Evolutionary conservation across 1,140 invertebrate genomes (phyloP), one percentile per base, ranked within the genome.

Genomic region (Trialeurodes vaporariorum): DNA sequence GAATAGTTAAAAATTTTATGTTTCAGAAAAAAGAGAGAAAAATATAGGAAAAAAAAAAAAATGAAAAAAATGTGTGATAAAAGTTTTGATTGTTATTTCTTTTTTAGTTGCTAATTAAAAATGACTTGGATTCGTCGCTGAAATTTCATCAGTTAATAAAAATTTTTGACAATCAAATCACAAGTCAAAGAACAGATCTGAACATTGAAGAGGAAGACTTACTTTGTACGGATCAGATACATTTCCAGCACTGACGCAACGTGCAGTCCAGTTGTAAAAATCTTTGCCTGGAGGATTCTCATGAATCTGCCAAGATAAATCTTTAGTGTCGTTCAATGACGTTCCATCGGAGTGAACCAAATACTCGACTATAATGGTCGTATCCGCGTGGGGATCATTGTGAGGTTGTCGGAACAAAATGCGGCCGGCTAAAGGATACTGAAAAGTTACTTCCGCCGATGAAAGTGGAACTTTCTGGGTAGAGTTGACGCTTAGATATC

Each of bases 331-430:
- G 75, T 94, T 93, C 49, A 89, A 79, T 69, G 84, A 85, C 27
- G 87, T 86, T 0, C 92, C 93, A 77, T 96, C 93, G 0, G 89
- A 87, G 77, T 96, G 93, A 27, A 94, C 84, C 64, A 98, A 82
- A 64, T 78, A 76, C 66, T 81, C 79, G 59, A 84, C 78, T n/a
- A 85, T 61, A 21, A 91, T 83, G 1, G 84, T 87, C 17, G 94
- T 97, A 73, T 96, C 94, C 67, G 86, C 84, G 80, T 86, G 86
- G 0, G 88, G 87, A 74, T 90, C 83, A 70, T 92, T 86, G 26
- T 80, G 82, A 2, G 87, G 83, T 76, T 97, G 94, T n/a, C 90
- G 81, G 70, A 97, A 89, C 23, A 94, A 79, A 62, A 96, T 86
- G 69, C 86, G 81, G 0, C 67, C 70, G 58, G 66, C 64, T 64